A percentile compares a stretch with the other conserved stretches of the same genome.
Evolutionary conservation across 2,888 invertebrate species (phyloP).

Genomic region (Erynnis tages): DNA sequence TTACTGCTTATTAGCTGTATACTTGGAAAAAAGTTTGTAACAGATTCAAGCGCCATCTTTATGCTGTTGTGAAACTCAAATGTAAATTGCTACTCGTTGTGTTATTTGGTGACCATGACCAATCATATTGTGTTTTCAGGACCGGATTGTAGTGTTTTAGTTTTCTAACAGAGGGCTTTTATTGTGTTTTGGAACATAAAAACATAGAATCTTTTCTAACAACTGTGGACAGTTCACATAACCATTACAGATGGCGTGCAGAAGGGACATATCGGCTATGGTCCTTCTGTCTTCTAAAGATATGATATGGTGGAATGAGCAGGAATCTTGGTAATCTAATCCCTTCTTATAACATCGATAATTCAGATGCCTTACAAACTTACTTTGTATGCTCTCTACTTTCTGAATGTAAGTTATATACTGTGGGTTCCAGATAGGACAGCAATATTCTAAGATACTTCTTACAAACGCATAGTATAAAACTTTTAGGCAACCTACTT

Average conservation of each 20-base stretch:
- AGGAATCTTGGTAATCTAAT: neutral
- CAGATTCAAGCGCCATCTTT: too few species aligned
- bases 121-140: too few species aligned
- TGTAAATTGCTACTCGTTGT: too few species aligned
- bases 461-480: constrained; percentile 8
- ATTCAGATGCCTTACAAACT: neutral
- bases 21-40: too few species aligned
- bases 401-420: constrained; percentile 1
- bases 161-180: too few species aligned
- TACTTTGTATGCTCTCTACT: constrained; percentile 2
- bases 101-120: too few species aligned
- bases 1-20: too few species aligned
- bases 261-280: constrained; percentile 1
- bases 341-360: neutral
- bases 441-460: constrained; percentile 9
- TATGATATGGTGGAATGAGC: neutral
- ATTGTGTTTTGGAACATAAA: neutral
- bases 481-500: constrained; percentile 4
- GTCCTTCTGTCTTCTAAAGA: neutral
- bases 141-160: too few species aligned
- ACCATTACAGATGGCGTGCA: neutral
- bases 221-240: neutral
- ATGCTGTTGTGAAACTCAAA: too few species aligned
- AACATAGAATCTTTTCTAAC: neutral
- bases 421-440: constrained; percentile 9